These are phyloP conservation scores for Schizothorax lantsangensis DNA, from an alignment of 2,797 vertebrate genomes.

Conservation along the genomic window DNA sequence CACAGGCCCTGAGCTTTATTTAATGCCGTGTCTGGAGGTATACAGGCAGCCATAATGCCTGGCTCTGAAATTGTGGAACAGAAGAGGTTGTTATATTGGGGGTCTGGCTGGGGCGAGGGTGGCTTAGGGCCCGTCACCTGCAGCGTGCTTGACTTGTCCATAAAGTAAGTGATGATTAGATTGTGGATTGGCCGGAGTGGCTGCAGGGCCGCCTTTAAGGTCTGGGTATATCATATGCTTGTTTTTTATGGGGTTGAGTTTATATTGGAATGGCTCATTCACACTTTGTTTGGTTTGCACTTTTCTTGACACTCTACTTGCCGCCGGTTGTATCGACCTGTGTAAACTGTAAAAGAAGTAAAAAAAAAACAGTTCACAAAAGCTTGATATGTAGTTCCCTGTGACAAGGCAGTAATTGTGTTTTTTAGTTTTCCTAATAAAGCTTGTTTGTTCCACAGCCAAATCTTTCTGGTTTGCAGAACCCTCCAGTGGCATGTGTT, in stretches of 20 bases:
- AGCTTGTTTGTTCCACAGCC: conserved; percentile 27
- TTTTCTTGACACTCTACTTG: conserved; percentile 33
- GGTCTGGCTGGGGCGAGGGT: conserved; percentile 37
- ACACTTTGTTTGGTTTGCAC: conserved; percentile 50
- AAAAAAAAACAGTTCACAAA: conserved; percentile 21
- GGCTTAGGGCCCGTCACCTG: conserved; percentile 42
- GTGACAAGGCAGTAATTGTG: conserved; percentile 27
- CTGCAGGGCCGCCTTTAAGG: conserved; percentile 14
- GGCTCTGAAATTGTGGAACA: conserved; percentile 53
- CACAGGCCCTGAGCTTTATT: conserved; percentile 68
- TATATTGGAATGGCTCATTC: conserved; percentile 48
- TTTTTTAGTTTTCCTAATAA: conserved; percentile 37
- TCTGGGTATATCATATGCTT: conserved; percentile 43
- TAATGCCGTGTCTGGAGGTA: conserved; percentile 70
- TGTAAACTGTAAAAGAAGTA: conserved; percentile 37
- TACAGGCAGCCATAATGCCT: conserved; percentile 57
- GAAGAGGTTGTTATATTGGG: conserved; percentile 58
- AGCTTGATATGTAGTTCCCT: conserved; percentile 1
- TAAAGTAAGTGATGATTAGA: conserved; percentile 61
- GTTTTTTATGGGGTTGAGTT: conserved; percentile 48
- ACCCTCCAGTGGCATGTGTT: background rate
- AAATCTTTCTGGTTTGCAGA: conserved; percentile 35
- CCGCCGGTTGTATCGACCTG: conserved; percentile 39
- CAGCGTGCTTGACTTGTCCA: conserved; percentile 42
- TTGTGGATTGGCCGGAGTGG: conserved; percentile 23